phyloP scores from a whole-genome alignment of 30 jellyfish, hydroid and myxozoan species.

The Cassiopea xamachana region DNA sequence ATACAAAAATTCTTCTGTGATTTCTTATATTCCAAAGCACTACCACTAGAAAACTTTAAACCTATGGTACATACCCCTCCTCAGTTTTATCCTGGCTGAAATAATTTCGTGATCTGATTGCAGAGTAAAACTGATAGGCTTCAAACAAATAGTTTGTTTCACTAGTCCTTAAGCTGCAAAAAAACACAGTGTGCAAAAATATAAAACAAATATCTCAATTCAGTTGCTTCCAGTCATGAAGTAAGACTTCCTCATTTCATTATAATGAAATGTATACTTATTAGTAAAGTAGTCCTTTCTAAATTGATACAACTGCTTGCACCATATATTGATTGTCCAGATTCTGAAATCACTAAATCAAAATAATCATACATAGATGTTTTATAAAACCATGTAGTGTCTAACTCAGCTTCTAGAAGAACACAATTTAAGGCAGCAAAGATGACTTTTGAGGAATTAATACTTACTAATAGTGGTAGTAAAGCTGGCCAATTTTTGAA shows the following conservation, averaged over 20 bases:
- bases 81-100: constrained; percentile 63
- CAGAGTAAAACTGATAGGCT: constrained; percentile 86
- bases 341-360: too few species aligned
- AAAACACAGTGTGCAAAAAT: not conserved
- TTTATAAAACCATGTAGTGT: too few species aligned
- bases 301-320: too few species aligned
- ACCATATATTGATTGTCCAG: too few species aligned
- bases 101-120: constrained; percentile 77
- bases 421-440: too few species aligned
- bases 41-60: not conserved
- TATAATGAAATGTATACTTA: constrained; percentile 2
- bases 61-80: constrained; percentile 31
- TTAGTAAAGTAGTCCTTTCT: constrained; percentile 38
- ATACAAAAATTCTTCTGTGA: too few species aligned
- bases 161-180: constrained; percentile 85
- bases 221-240: not conserved
- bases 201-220: not conserved
- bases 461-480: constrained; percentile 89
- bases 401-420: too few species aligned
- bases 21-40: too few species aligned
- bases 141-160: constrained; percentile 82
- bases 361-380: too few species aligned
- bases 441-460: too few species aligned
- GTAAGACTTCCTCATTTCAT: not conserved
- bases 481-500: constrained; percentile 88